Percentiles rank a stretch among this genome's conserved stretches.
phyloP scores from a whole-genome alignment of 2,888 invertebrate species.

The Callyntrura guangdongensis region DNA sequence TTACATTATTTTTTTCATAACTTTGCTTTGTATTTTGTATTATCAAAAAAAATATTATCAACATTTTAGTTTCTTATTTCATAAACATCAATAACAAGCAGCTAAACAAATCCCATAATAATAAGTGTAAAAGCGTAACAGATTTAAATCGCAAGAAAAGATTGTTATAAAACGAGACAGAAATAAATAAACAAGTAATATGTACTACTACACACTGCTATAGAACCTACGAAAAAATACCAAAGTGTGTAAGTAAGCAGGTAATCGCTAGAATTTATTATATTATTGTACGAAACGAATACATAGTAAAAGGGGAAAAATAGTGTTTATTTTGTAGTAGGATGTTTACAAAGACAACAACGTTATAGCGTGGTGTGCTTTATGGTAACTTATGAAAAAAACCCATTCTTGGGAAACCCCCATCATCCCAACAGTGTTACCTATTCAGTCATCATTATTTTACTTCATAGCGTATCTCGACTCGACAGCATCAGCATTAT shows the following conservation, averaged over 20 bases:
- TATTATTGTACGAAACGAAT: too few species aligned
- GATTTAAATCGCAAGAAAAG: neutral
- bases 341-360: neutral
- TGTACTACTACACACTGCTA: neutral
- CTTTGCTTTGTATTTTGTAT: neutral
- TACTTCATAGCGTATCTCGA: conserved; percentile 1
- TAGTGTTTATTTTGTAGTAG: conserved; percentile 3
- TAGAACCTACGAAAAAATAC: neutral
- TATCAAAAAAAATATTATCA: neutral
- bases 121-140: neutral
- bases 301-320: neutral
- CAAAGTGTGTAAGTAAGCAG: too few species aligned
- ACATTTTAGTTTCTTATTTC: neutral
- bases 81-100: neutral
- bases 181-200: neutral
- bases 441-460: neutral
- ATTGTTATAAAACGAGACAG: neutral
- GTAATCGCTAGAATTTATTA: too few species aligned
- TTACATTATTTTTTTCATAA: neutral
- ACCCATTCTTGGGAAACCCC: conserved; percentile 44
- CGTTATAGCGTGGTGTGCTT: neutral
- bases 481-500: too few species aligned
- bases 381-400: conserved; percentile 27
- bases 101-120: neutral
- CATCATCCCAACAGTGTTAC: conserved; percentile 11